Percentiles rank a stretch among this genome's conserved stretches.
Conservation (phyloP, 2,797 vertebrate species). For the Urosaurus nigricauda region DNA sequence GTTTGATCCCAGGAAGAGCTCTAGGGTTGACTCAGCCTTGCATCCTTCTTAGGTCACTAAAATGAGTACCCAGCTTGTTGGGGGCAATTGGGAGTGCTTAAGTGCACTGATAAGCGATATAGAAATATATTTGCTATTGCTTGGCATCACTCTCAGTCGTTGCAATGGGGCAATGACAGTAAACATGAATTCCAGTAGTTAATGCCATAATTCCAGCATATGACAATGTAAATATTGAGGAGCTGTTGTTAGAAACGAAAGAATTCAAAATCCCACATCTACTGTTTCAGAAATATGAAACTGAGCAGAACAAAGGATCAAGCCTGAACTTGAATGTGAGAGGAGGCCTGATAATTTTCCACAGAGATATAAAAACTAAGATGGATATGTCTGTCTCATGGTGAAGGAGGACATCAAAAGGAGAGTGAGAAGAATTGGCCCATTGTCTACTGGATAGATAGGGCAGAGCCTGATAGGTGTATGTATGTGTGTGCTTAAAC, state of each 20-base stretch:
- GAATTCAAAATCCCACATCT: not conserved
- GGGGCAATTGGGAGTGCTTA: too few species aligned
- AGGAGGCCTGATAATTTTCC: not conserved
- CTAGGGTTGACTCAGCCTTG: too few species aligned
- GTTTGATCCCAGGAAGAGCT: too few species aligned
- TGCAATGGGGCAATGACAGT: too few species aligned
- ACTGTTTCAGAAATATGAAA: not conserved
- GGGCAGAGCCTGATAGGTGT: not conserved
- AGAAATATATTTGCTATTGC: too few species aligned
- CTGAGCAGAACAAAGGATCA: not conserved
- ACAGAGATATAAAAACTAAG: not conserved
- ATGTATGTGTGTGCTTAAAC: not conserved
- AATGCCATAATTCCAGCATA: too few species aligned
- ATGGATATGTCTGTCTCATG: not conserved
- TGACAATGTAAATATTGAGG: not conserved
- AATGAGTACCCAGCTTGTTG: too few species aligned
- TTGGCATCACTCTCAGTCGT: too few species aligned
- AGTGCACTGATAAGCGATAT: too few species aligned
- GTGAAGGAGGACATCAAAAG: not conserved
- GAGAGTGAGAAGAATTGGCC: not conserved
- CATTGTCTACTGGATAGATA: not conserved
- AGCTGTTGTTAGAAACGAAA: not conserved
- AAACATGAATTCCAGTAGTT: too few species aligned
- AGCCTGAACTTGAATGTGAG: not conserved
- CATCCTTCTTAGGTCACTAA: too few species aligned